Evolutionary conservation across 2,113 vertebrate species (phyloP), one percentile per base, ranked within the genome.

Genomic region (Heterotilapia buettikoferi): DNA sequence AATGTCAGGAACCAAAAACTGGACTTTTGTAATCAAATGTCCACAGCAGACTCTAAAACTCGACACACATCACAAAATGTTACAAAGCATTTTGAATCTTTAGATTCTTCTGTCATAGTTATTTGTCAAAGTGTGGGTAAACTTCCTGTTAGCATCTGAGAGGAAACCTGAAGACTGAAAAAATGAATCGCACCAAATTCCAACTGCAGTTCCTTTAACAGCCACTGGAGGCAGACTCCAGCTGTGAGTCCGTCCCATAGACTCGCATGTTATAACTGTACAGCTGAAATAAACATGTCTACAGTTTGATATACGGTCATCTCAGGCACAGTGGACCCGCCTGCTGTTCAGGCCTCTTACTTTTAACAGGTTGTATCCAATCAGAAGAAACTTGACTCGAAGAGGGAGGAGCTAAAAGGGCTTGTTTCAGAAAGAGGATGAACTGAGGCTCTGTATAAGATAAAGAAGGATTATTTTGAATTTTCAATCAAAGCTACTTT

Each of bases 1-100:
- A 19, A 0, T 3, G 9, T 36, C 31, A 71, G 36, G 19, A 13
- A 5, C 33, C 19, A 21, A 13, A 38, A 38, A 12, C 18, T 4
- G 0, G 12, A 43, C 1, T 1, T 40, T 11, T 47, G 43, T 40
- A 11, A 12, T 4, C 12, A 31, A 31, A 14, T 2, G 63, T 38
- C 31, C 63, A 40, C 63, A 63, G 2, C 31, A 7, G 53, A 8
- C 54, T 8, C 0, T 38, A 38, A 68, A 38, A 38, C 61, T 12
- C 1, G 4, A 13, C 33, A 66, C 19, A 13, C 10, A 14, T 24
- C 66, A 6, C 66, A 45, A 43, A 71, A 6, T 0, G 0, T 3
- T 6, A 24, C n/a, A 43, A 16, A 71, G n/a, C 12, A 6, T 24
- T 21, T 24, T 71, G n/a, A 43, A 43, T 43, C 38, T 0, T 21